Evolutionary conservation across 1,140 invertebrate genomes (phyloP).

Genomic region (Idris sp.): DNA sequence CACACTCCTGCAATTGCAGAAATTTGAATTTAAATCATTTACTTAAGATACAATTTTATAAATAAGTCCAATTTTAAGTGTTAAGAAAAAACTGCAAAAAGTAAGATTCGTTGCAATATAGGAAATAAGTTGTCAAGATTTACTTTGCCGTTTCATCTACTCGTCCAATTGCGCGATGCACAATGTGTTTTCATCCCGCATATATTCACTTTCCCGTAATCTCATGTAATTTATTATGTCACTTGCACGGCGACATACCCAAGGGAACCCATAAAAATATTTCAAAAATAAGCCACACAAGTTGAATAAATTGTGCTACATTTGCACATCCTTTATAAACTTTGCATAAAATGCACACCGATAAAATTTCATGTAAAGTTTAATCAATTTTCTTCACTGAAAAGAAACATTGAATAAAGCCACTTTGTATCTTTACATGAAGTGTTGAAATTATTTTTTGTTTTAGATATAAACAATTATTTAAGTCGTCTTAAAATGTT

Average conservation of each 20-base stretch:
- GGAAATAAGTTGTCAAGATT: slow-evolving; percentile 15
- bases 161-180: slow-evolving; percentile 15
- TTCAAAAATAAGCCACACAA: slow-evolving; percentile 26
- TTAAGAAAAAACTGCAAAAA: neutral
- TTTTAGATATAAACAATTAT: too few species aligned
- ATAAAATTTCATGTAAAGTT: too few species aligned
- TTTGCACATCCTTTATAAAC: slow-evolving; percentile 7
- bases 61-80: too few species aligned
- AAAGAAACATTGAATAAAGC: too few species aligned
- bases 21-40: too few species aligned
- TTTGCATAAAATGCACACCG: too few species aligned
- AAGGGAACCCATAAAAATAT: slow-evolving; percentile 10
- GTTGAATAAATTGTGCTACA: slow-evolving; percentile 34
- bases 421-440: too few species aligned
- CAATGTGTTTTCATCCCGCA: slow-evolving; percentile 13
- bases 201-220: slow-evolving; percentile 9
- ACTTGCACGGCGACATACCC: slow-evolving; percentile 1
- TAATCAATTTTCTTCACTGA: too few species aligned
- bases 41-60: too few species aligned
- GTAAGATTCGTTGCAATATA: slow-evolving; percentile 1
- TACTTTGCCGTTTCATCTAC: slow-evolving; percentile 14
- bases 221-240: slow-evolving; percentile 44
- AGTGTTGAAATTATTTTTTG: too few species aligned
- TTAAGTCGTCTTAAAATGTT: too few species aligned
- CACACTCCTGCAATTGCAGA: too few species aligned